Evolutionary conservation across 23 tunicate species (phyloP).

Genomic region (Diplosoma virens): DNA sequence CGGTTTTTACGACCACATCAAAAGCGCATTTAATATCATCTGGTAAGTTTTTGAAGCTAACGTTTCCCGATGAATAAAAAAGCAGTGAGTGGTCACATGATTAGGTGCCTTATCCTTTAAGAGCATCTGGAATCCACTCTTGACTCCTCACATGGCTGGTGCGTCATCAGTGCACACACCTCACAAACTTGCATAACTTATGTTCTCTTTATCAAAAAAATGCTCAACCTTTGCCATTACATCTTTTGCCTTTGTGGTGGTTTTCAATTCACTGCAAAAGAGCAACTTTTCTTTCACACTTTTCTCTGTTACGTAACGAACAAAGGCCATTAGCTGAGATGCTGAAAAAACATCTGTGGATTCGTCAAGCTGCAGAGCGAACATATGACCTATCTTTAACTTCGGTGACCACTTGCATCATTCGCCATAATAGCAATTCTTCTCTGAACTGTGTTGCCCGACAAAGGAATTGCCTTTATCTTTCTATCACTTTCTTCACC

Average conservation of each 20-base stretch:
- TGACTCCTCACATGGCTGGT: slow-evolving; percentile 24
- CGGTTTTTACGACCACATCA: not conserved
- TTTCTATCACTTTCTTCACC: slow-evolving; percentile 30
- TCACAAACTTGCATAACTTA: slow-evolving; percentile 19
- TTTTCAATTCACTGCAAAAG: slow-evolving; percentile 22
- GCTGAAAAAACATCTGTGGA: slow-evolving; percentile 29
- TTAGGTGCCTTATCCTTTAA: slow-evolving; percentile 14
- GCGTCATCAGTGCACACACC: slow-evolving; percentile 30
- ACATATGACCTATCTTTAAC: slow-evolving; percentile 16
- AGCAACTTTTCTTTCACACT: slow-evolving; percentile 25
- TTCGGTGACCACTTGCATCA: not conserved
- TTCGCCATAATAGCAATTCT: slow-evolving; percentile 22
- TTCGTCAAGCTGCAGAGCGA: slow-evolving; percentile 21
- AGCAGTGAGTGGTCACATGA: slow-evolving; percentile 1
- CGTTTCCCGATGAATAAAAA: not conserved
- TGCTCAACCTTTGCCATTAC: slow-evolving; percentile 28
- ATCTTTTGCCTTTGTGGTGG: slow-evolving; percentile 30
- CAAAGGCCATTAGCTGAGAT: slow-evolving; percentile 26
- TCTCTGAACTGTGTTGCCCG: slow-evolving; percentile 22
- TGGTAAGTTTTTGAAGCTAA: not conserved
- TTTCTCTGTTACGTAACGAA: slow-evolving; percentile 18
- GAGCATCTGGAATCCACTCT: slow-evolving; percentile 33
- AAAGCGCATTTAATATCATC: not conserved
- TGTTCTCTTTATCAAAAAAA: slow-evolving; percentile 24
- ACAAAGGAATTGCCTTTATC: slow-evolving; percentile 30